phyloP scores from a whole-genome alignment of 2,888 invertebrate species.

The Dromius quadrimaculatus region DNA sequence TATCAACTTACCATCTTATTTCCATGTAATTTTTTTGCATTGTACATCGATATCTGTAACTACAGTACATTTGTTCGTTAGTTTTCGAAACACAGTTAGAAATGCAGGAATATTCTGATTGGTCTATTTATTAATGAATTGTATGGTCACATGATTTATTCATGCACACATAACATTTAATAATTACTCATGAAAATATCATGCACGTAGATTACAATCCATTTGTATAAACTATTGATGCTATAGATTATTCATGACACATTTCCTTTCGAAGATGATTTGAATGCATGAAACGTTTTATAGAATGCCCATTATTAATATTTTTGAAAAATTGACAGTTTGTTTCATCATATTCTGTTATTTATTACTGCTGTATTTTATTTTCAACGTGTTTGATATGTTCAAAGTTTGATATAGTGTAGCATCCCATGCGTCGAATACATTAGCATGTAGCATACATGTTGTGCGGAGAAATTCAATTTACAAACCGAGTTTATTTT shows the following conservation, averaged over 20 bases:
- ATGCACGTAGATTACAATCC: too few relatives aligned
- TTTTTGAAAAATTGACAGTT: slow-evolving; percentile 30
- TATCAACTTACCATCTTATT: too few relatives aligned
- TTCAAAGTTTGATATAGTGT: slow-evolving; percentile 46
- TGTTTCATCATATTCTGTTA: slow-evolving; percentile 31
- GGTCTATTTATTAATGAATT: too few relatives aligned
- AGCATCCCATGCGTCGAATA: slow-evolving; percentile 33
- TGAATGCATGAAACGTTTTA: not conserved
- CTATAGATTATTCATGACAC: not conserved
- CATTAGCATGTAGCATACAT: slow-evolving; percentile 21
- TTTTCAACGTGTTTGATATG: slow-evolving; percentile 28
- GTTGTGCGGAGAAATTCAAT: slow-evolving; percentile 15
- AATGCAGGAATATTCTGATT: too few relatives aligned
- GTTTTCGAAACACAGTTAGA: too few relatives aligned
- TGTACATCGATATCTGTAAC: too few relatives aligned
- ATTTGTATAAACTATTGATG: too few relatives aligned
- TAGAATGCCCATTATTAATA: slow-evolving; percentile 23
- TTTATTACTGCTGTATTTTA: slow-evolving; percentile 27
- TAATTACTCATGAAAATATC: too few relatives aligned
- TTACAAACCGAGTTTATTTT: slow-evolving; percentile 22
- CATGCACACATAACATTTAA: too few relatives aligned
- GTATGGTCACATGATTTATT: too few relatives aligned
- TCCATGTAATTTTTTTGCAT: too few relatives aligned
- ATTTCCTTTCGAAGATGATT: not conserved
- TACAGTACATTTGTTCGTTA: too few relatives aligned